Conservation (phyloP, 64 coral and sea anemone genomes). For the Montipora foliosa region DNA sequence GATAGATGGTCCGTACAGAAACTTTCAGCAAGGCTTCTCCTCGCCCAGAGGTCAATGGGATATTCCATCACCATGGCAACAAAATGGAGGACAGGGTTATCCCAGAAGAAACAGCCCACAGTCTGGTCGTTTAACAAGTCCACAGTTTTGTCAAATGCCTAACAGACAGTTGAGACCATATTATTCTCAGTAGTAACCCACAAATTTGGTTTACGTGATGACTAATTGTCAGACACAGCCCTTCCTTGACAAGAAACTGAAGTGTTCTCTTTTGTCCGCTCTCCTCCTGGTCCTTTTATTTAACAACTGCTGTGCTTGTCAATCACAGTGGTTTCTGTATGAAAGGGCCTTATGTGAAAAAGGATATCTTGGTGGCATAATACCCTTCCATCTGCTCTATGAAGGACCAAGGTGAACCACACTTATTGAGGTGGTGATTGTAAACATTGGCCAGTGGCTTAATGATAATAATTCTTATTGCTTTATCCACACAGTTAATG, state of each 20-base stretch:
- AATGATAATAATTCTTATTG: too few species aligned
- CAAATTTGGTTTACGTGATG: background rate
- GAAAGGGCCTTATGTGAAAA: too few species aligned
- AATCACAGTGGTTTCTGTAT: too few species aligned
- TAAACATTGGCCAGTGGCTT: too few species aligned
- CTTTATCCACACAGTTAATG: too few species aligned
- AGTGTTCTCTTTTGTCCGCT: too few species aligned
- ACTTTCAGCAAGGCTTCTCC: background rate
- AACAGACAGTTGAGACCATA: background rate
- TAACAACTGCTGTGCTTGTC: too few species aligned
- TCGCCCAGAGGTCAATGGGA: background rate
- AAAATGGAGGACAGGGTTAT: background rate
- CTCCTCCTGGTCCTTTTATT: too few species aligned
- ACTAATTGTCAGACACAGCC: background rate
- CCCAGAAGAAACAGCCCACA: background rate
- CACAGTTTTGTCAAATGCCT: background rate
- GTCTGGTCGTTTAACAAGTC: background rate
- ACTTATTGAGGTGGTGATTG: too few species aligned
- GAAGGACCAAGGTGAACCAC: too few species aligned
- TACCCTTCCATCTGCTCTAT: too few species aligned
- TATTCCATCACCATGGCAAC: constrained; percentile 41
- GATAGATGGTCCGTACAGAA: background rate
- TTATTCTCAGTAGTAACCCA: background rate
- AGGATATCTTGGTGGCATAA: too few species aligned
- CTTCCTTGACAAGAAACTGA: background rate